A percentile compares a stretch with the other conserved stretches of the same genome.
phyloP scores from a whole-genome alignment of 2,797 vertebrate species.

The Mormyrus proboscirostris region DNA sequence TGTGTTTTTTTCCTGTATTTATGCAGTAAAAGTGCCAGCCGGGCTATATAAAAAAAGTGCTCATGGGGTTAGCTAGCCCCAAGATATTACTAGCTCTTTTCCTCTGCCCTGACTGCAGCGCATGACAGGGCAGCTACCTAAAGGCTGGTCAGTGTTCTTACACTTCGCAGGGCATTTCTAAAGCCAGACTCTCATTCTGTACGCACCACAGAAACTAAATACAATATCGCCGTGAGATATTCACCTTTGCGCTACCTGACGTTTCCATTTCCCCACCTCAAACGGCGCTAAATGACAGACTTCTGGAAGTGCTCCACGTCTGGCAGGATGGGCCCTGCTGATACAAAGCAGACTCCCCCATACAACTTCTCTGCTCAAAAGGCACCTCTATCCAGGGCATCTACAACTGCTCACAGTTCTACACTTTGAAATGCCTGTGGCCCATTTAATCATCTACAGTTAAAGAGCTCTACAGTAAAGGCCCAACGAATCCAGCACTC shows the following conservation, averaged over 20 bases:
- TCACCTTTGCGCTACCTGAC: not conserved
- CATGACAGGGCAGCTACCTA: not conserved
- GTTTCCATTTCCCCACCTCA: not conserved
- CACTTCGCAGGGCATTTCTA: not conserved
- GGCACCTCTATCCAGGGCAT: not conserved
- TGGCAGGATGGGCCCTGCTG: too few species aligned
- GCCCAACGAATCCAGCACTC: not conserved
- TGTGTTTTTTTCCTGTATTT: slow-evolving; percentile 9
- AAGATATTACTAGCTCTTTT: not conserved
- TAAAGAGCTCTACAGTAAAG: not conserved
- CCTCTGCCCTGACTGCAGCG: not conserved
- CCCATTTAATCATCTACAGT: not conserved
- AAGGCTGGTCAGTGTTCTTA: not conserved
- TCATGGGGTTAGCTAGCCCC: not conserved
- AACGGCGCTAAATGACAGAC: not conserved
- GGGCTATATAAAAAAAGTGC: not conserved
- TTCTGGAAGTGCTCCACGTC: not conserved
- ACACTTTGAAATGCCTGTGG: not conserved
- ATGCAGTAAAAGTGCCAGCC: not conserved
- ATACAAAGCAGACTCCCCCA: not conserved
- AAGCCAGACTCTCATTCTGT: not conserved
- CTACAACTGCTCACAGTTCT: not conserved
- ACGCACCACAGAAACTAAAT: not conserved
- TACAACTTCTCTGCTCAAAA: not conserved
- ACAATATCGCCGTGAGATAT: not conserved